phyloP scores from a whole-genome alignment of 2,888 invertebrate genomes.

The Thymelicus acteon region DNA sequence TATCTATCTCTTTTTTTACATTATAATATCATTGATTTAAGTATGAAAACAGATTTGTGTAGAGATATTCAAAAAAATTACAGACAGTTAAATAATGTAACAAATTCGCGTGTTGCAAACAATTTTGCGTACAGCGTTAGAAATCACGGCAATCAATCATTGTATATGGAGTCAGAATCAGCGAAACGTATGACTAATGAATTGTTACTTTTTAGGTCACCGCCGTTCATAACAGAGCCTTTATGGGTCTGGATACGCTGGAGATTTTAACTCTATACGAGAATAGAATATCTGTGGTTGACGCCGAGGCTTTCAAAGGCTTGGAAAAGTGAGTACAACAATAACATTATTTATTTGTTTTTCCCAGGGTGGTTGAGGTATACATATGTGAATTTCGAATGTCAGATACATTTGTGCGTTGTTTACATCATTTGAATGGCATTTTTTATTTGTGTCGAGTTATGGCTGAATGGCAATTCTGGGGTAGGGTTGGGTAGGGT shows the following conservation, averaged over 20 bases:
- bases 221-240: conserved; percentile 91
- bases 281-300: conserved; percentile 91
- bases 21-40: too few relatives aligned
- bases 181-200: conserved; percentile 27
- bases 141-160: conserved; percentile 35
- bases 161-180: conserved; percentile 20
- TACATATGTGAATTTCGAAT: conserved; percentile 8
- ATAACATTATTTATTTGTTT: conserved; percentile 30
- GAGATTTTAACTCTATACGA: conserved; percentile 95
- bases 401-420: conserved; percentile 1
- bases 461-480: neutral
- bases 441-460: neutral
- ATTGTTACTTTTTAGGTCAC: conserved; percentile 79
- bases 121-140: conserved; percentile 25
- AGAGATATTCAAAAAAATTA: too few relatives aligned
- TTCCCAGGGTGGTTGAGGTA: conserved; percentile 2
- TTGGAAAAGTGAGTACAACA: conserved; percentile 91
- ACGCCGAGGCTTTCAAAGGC: conserved; percentile 93
- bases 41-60: too few relatives aligned
- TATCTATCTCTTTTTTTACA: too few relatives aligned
- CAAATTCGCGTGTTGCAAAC: conserved; percentile 14
- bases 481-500: too few relatives aligned
- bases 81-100: neutral
- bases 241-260: conserved; percentile 93
- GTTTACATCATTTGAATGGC: neutral